A percentile compares a stretch with the other conserved stretches of the same genome.
phyloP scores from a whole-genome alignment of 2,888 invertebrate genomes.

The Conchocele bisecta region DNA sequence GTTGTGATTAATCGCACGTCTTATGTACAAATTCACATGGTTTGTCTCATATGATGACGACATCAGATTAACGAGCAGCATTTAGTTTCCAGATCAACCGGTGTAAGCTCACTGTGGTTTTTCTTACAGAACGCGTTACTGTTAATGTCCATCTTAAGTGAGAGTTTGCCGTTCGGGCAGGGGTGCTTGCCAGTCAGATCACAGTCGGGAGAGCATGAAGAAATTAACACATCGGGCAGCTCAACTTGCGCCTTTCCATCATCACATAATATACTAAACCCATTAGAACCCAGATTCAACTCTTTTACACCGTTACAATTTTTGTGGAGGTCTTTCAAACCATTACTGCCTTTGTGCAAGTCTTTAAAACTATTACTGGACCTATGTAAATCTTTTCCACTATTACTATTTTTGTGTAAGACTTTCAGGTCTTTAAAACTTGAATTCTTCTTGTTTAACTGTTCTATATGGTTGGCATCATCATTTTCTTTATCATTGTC shows the following conservation, averaged over 20 bases:
- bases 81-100: conserved; percentile 70
- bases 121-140: conserved; percentile 69
- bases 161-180: conserved; percentile 34
- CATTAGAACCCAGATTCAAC: conserved; percentile 57
- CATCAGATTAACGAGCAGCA: conserved; percentile 78
- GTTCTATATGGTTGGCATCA: conserved; percentile 15
- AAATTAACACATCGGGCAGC: conserved; percentile 39
- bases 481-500: conserved; percentile 51
- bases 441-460: conserved; percentile 32
- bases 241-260: conserved; percentile 30
- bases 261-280: conserved; percentile 63
- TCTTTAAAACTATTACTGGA: too few relatives aligned
- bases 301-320: conserved; percentile 57
- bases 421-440: conserved; percentile 41
- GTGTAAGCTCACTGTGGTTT: conserved; percentile 44
- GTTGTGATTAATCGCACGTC: too few relatives aligned
- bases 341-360: conserved; percentile 38
- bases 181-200: conserved; percentile 41
- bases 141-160: conserved; percentile 69
- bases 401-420: conserved; percentile 28
- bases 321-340: conserved; percentile 58
- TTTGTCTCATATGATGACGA: too few relatives aligned
- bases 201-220: conserved; percentile 61
- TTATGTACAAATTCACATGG: too few relatives aligned
- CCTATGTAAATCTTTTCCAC: conserved; percentile 1